Evolutionary conservation across 2,888 invertebrate genomes (phyloP).

Genomic region (Platycheirus albimanus): DNA sequence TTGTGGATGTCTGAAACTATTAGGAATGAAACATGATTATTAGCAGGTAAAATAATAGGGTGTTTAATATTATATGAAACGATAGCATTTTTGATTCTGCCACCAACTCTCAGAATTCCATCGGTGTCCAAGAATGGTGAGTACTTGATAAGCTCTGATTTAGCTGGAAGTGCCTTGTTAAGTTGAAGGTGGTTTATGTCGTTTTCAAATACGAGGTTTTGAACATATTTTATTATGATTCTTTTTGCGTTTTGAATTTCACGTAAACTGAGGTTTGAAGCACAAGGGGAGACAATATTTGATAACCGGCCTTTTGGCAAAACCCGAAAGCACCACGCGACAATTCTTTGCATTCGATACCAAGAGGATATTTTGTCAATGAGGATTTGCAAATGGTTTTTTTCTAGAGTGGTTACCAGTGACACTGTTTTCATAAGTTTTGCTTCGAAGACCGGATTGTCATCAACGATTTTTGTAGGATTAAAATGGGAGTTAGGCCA

Average conservation of each 20-base stretch:
- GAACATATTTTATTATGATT: neutral
- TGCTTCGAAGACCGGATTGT: neutral
- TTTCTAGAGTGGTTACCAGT: too few relatives aligned
- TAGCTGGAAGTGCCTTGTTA: neutral
- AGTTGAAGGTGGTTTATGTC: too few relatives aligned
- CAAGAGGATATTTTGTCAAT: too few relatives aligned
- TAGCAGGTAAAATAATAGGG: neutral
- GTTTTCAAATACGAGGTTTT: too few relatives aligned
- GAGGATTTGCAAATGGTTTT: too few relatives aligned
- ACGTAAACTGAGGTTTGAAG: too few relatives aligned
- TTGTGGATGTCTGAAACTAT: constrained; percentile 11
- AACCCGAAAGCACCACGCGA: neutral
- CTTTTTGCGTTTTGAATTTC: neutral
- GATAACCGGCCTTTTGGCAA: neutral
- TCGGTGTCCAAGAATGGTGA: neutral
- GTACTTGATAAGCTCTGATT: neutral
- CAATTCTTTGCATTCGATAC: too few relatives aligned
- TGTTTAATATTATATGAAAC: neutral
- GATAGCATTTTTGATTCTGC: neutral
- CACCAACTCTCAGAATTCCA: neutral
- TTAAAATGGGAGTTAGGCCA: neutral
- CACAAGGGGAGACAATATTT: neutral
- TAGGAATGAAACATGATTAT: too few relatives aligned
- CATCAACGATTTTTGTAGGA: neutral
- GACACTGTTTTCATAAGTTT: too few relatives aligned